A percentile compares a stretch with the other conserved stretches of the same genome.
phyloP scores from a whole-genome alignment of 2,888 invertebrate genomes.

The Strigamia maritima region DNA sequence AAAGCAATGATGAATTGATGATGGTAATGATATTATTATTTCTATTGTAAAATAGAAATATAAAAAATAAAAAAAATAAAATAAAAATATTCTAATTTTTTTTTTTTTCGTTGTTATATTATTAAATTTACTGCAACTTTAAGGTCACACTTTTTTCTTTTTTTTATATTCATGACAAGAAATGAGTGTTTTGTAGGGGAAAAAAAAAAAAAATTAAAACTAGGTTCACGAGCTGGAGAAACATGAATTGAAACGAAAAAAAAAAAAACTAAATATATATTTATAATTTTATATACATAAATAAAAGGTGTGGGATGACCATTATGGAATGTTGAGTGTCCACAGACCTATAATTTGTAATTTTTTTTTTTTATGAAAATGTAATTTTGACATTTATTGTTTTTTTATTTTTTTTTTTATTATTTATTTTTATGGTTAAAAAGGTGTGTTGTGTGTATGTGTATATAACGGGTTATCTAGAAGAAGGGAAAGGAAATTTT shows the following conservation, averaged over 20 bases:
- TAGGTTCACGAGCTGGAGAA: neutral
- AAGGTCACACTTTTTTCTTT: too few species aligned
- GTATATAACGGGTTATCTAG: neutral
- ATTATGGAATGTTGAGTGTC: neutral
- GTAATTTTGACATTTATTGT: neutral
- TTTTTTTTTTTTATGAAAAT: neutral
- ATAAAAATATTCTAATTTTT: too few species aligned
- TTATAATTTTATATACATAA: neutral
- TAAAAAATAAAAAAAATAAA: too few species aligned
- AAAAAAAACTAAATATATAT: too few species aligned
- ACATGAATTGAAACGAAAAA: neutral
- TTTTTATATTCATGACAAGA: too few species aligned
- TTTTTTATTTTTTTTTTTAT: too few species aligned
- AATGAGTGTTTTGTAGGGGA: neutral
- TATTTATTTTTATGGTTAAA: too few species aligned
- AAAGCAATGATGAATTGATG: constrained; percentile 4
- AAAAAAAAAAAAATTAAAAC: neutral
- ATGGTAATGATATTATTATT: neutral
- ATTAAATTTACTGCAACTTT: too few species aligned
- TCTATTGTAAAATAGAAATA: too few species aligned
- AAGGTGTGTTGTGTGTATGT: too few species aligned
- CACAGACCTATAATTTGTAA: neutral
- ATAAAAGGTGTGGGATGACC: neutral
- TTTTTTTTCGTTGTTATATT: too few species aligned
- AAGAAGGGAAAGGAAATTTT: neutral